Evolutionary conservation across 2,797 vertebrate genomes (phyloP).

Genomic region (Xenentodon cancila): DNA sequence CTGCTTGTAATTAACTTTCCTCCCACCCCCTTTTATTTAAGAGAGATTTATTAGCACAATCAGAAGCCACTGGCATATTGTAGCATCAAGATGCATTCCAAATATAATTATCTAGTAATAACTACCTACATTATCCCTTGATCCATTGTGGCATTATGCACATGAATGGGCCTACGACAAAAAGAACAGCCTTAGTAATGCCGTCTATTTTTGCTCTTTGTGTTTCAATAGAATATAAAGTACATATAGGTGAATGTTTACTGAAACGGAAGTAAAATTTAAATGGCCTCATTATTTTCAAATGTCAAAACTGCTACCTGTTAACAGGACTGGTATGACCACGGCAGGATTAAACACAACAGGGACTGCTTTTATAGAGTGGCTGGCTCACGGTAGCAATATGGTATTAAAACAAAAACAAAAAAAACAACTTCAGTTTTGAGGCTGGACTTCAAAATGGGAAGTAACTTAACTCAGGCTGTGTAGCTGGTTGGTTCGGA

Average conservation of each 20-base stretch:
- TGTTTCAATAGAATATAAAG: constrained; percentile 32
- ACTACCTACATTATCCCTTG: constrained; percentile 22
- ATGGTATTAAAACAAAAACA: not conserved
- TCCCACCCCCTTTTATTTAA: too few relatives aligned
- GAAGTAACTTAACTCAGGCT: constrained; percentile 40
- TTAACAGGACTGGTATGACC: constrained; percentile 13
- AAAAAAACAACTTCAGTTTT: constrained; percentile 21
- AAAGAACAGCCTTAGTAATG: constrained; percentile 51
- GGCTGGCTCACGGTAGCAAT: constrained; percentile 58
- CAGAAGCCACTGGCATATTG: constrained; percentile 11
- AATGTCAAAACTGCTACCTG: constrained; percentile 29
- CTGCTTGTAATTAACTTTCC: too few relatives aligned
- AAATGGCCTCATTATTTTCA: constrained; percentile 38
- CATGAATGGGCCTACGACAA: constrained; percentile 29
- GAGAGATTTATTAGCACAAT: too few relatives aligned
- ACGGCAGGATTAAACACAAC: constrained; percentile 18
- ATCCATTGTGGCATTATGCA: constrained; percentile 24
- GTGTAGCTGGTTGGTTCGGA: constrained; percentile 25
- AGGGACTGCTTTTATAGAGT: constrained; percentile 40
- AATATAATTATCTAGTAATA: constrained; percentile 26
- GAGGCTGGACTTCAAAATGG: constrained; percentile 74
- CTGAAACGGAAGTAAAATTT: constrained; percentile 29
- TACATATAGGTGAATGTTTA: constrained; percentile 36
- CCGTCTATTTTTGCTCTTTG: constrained; percentile 1
- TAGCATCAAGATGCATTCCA: constrained; percentile 65